phyloP scores from a whole-genome alignment of 2,113 vertebrate species.

The Malurus cyaneus region DNA sequence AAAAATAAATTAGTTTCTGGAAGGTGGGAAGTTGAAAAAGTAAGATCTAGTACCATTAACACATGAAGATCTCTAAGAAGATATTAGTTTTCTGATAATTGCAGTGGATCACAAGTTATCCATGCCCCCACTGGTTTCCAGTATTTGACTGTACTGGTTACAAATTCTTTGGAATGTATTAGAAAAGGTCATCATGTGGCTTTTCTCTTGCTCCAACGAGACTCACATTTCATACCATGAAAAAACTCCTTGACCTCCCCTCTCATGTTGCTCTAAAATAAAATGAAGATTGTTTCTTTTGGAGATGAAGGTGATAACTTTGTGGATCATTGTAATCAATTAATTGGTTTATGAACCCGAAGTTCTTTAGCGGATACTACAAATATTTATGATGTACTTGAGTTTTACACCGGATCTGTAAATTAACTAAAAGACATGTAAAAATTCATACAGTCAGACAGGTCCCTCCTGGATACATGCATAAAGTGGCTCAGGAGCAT shows the following conservation, averaged over 20 bases:
- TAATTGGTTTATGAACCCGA: background rate
- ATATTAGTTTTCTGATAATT: background rate
- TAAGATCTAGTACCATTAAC: background rate
- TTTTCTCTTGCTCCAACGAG: background rate
- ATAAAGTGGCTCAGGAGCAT: constrained; percentile 36
- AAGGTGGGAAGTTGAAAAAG: background rate
- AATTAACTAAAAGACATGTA: constrained; percentile 51
- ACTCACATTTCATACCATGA: background rate
- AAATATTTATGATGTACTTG: constrained; percentile 47
- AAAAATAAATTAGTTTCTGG: background rate
- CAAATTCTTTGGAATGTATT: background rate
- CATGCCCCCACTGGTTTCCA: background rate
- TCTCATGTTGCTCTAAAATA: background rate
- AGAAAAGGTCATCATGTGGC: background rate
- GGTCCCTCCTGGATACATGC: constrained; percentile 17
- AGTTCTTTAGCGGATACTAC: background rate
- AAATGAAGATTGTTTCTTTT: background rate
- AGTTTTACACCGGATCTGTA: constrained; percentile 48
- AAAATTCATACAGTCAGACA: constrained; percentile 47
- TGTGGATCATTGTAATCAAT: background rate
- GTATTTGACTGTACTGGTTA: background rate
- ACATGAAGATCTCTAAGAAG: background rate
- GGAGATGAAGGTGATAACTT: background rate
- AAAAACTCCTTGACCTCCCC: background rate
- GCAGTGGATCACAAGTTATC: background rate